Conservation (phyloP, 1,140 invertebrate genomes). For the Pseudomyrmex dendroicus region DNA sequence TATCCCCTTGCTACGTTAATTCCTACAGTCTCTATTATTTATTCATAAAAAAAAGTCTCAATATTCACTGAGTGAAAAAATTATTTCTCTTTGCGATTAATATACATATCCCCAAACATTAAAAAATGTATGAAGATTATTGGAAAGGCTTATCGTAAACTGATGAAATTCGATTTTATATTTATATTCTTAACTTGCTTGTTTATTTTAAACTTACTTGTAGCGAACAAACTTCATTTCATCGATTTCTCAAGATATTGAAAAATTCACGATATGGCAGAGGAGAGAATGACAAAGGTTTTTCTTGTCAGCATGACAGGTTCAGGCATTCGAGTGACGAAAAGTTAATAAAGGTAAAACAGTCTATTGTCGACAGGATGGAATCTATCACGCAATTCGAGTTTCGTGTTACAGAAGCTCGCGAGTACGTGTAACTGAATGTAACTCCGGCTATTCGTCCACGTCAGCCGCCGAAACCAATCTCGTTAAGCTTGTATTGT, state of each 20-base stretch:
- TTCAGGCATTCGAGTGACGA: conserved; percentile 19
- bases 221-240: not conserved
- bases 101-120: not conserved
- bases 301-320: conserved; percentile 4
- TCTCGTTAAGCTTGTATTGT: conserved; percentile 57
- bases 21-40: conserved; percentile 41
- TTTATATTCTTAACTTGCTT: not conserved
- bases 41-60: conserved; percentile 37
- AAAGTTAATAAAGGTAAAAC: conserved; percentile 51
- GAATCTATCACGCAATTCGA: conserved; percentile 59
- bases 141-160: no score
- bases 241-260: conserved; percentile 4
- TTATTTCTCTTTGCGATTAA: not conserved
- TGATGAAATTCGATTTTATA: not conserved
- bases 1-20: conserved; percentile 49
- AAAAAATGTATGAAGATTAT: not conserved
- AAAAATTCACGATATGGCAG: conserved; percentile 22
- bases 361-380: conserved; percentile 48
- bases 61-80: not conserved
- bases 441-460: conserved; percentile 51
- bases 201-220: no score
- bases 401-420: conserved; percentile 35
- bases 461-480: conserved; percentile 56
- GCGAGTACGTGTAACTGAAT: conserved; percentile 48
- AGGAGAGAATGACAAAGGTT: conserved; percentile 13